Evolutionary conservation across 1,140 invertebrate species (phyloP).

Genomic region (Solenopsis invicta): DNA sequence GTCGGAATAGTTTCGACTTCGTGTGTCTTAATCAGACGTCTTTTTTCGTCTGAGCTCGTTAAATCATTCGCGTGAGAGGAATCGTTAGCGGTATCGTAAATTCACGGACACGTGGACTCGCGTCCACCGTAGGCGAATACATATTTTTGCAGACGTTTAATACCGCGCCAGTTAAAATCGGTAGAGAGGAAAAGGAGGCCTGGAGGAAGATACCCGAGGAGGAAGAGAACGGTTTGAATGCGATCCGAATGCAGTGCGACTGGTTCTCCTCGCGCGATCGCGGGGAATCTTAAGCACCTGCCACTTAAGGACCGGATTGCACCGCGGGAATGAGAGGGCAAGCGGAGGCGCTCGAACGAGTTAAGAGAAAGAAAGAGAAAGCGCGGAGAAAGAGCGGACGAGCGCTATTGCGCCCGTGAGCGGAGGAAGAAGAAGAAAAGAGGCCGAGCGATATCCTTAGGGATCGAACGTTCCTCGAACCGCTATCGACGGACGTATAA

Average conservation of each 20-base stretch:
- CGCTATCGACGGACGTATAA: constrained; percentile 55
- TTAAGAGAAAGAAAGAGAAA: constrained; percentile 57
- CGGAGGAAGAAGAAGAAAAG: constrained; percentile 21
- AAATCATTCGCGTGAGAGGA: constrained; percentile 54
- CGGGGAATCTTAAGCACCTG: constrained; percentile 81
- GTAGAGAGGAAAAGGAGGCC: constrained; percentile 32
- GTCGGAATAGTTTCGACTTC: constrained; percentile 43
- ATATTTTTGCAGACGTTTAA: constrained; percentile 53
- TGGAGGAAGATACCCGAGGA: constrained; percentile 37
- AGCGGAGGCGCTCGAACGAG: constrained; percentile 29
- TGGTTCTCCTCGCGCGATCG: constrained; percentile 79
- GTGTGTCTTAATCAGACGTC: constrained; percentile 29
- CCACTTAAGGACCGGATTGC: constrained; percentile 79
- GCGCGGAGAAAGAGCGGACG: constrained; percentile 35
- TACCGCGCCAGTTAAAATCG: constrained; percentile 53
- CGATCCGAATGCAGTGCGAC: constrained; percentile 80
- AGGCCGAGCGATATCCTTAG: constrained; percentile 67
- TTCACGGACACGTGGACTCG: constrained; percentile 17
- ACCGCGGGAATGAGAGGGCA: constrained; percentile 70
- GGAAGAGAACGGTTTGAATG: constrained; percentile 70
- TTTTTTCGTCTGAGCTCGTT: constrained; percentile 37
- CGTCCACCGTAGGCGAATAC: constrained; percentile 9
- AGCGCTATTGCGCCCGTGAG: neutral
- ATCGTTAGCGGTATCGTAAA: constrained; percentile 38
- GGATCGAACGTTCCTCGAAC: constrained; percentile 65